Evolutionary conservation across 2,113 vertebrate genomes (phyloP).

Genomic region (Ageneiosus marmoratus): DNA sequence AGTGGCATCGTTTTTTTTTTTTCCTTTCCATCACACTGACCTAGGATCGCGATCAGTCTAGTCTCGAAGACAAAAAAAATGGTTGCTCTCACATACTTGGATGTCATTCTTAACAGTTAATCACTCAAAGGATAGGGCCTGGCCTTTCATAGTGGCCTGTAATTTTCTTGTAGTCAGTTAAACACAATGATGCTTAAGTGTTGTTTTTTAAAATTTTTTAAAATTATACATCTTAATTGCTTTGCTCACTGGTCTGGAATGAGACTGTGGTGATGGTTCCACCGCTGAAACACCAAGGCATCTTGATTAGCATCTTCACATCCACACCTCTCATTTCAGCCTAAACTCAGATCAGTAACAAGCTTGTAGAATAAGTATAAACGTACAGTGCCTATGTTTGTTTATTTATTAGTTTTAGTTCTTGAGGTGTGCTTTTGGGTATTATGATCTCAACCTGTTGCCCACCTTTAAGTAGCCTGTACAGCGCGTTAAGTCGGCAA

Average conservation of each 20-base stretch:
- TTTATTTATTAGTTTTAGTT: neutral
- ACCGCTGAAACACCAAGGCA: constrained; percentile 14
- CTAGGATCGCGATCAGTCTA: neutral
- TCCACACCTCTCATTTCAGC: neutral
- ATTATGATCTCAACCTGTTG: neutral
- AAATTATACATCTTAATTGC: constrained; percentile 19
- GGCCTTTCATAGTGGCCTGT: constrained; percentile 16
- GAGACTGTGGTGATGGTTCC: neutral
- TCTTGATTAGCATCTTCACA: neutral
- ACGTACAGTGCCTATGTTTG: neutral
- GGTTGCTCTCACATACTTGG: neutral
- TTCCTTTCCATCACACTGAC: neutral
- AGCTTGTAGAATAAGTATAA: neutral
- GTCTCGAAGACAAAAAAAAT: constrained; percentile 10
- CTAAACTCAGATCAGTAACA: neutral
- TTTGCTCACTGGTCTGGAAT: constrained; percentile 17
- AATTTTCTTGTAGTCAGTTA: constrained; percentile 24
- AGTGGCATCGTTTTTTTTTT: neutral
- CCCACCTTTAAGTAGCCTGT: neutral
- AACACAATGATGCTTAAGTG: neutral
- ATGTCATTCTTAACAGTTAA: constrained; percentile 28
- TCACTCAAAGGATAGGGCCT: constrained; percentile 6
- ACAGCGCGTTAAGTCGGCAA: neutral
- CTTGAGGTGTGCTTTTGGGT: neutral
- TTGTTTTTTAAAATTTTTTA: neutral